Conservation (phyloP, 2,113 vertebrate genomes). For the Coptodon bakossiorum region DNA sequence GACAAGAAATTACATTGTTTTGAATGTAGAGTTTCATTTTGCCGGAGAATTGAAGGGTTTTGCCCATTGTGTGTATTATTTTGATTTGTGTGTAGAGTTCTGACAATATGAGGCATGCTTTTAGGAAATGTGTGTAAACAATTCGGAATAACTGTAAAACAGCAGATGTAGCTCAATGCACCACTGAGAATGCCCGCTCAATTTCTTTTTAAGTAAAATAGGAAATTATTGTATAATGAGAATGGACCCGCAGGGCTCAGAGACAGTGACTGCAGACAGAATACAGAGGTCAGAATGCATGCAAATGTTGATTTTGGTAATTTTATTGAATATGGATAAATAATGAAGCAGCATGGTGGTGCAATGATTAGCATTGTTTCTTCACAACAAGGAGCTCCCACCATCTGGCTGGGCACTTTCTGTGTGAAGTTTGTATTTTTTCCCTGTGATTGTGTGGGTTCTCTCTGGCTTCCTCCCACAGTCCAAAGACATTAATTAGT, state of each 20-base stretch:
- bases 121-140: background rate
- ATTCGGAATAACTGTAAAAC: background rate
- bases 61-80: rapidly evolving
- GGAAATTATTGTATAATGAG: background rate
- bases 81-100: background rate
- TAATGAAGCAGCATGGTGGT: too few relatives aligned
- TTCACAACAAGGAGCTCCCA: background rate
- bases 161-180: background rate
- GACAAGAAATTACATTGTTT: background rate
- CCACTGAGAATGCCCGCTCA: background rate
- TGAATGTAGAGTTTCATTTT: background rate
- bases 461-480: background rate
- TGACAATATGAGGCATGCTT: background rate
- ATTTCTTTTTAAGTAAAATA: background rate
- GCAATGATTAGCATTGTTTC: background rate
- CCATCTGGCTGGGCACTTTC: background rate
- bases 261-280: background rate
- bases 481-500: background rate
- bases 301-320: background rate
- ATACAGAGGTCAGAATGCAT: background rate
- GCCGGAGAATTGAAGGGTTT: background rate
- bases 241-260: background rate
- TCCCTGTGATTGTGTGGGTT: background rate
- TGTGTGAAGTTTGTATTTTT: background rate
- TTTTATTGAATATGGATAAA: background rate